These are phyloP conservation scores for Struthio camelus DNA, from an alignment of 2,113 vertebrate genomes.

Conservation along the genomic window DNA sequence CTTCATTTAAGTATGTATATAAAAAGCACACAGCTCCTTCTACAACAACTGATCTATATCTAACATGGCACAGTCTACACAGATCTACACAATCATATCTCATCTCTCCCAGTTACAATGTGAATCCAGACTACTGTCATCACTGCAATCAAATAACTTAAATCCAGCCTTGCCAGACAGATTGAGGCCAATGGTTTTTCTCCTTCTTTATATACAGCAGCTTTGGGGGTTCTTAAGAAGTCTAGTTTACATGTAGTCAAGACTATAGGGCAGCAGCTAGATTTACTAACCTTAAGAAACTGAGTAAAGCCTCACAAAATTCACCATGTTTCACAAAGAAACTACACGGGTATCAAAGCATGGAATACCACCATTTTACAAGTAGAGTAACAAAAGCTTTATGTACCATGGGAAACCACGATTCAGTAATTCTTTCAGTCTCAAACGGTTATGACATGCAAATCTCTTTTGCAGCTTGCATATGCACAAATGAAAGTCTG, in stretches of 20 bases:
- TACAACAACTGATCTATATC: not conserved
- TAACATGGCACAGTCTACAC: not conserved
- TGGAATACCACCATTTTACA: not conserved
- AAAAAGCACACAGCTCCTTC: not conserved
- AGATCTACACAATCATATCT: not conserved
- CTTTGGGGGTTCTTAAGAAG: not conserved
- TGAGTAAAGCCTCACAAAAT: not conserved
- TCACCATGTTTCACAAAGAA: not conserved
- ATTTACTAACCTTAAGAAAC: not conserved
- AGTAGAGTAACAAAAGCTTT: not conserved
- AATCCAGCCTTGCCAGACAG: not conserved
- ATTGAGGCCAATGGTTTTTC: not conserved
- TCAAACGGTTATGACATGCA: constrained; percentile 22
- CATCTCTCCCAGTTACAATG: not conserved
- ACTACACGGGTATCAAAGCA: not conserved
- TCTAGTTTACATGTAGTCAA: not conserved
- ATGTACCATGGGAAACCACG: not conserved
- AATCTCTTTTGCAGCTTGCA: constrained; percentile 16
- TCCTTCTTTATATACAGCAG: not conserved
- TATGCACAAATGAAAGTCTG: constrained; percentile 39
- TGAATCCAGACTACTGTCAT: not conserved
- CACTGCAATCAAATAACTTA: not conserved
- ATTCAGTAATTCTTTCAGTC: constrained; percentile 2
- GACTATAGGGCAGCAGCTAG: not conserved
- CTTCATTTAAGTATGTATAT: not conserved